Base-by-base conservation (phyloP, 1,140 invertebrate genomes). In the Lasioglossum albipes region DNA sequence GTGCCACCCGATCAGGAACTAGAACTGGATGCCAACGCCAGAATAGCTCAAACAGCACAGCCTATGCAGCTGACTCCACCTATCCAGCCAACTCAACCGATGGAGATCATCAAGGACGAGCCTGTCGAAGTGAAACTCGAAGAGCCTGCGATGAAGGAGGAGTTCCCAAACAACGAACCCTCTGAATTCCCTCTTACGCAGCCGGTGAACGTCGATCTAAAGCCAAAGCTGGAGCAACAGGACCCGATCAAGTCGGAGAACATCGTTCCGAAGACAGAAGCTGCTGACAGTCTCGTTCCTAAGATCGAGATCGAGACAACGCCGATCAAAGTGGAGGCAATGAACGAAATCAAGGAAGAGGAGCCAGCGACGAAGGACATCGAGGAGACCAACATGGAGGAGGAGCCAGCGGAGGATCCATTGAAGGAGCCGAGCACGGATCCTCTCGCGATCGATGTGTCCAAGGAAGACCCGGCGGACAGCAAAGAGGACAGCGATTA, bases 401-500 rank as follows among this genome's bases (percentile, higher is more conserved):
- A 90, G 36, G 88, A 91, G 42, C 72, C 85, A 3, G 65, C 22
- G 2, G 89, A 90, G 27, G 90, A 91, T 69, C 83, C 84, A 13
- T 5, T 86, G 31, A 87, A 84, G 67, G 88, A 89, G 36, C 84
- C 88, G 1, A 88, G 57, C 65, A 82, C 81, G 0, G 89, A 93
- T 81, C 88, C 89, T 2, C 69, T 91, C 0, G 86, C 87, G 20
- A 83, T 91, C 7, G 89, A 91, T 12, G 79, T 81, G 18, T 72
- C 83, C 1, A 94, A 94, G 69, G 94, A 94, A 42, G 93, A 94
- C 81, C 89, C 90, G n/a, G 88, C 90, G 0, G 94, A 94, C 71
- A 94, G 93, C 75, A 96, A 96, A 85, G 96, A 96, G 82, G 96
- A 97, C 86, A 96, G 94, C 88, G 96, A 96, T 89, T 95, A 95